Percentiles rank a stretch among this genome's conserved stretches.
Evolutionary conservation across 2,888 invertebrate species (phyloP).

Genomic region (Hirudinaria manillensis): DNA sequence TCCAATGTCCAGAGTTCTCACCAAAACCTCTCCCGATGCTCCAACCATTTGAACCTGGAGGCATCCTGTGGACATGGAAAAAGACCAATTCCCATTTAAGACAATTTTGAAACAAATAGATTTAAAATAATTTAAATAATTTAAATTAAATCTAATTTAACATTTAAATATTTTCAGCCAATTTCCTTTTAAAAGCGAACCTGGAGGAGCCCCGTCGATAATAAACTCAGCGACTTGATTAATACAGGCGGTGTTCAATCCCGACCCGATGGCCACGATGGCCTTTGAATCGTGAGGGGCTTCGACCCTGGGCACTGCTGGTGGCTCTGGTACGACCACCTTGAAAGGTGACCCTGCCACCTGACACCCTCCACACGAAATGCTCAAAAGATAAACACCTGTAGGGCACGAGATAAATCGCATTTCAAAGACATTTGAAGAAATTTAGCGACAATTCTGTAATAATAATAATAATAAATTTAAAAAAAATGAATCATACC

Average conservation of each 20-base stretch:
- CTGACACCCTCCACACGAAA: slow-evolving; percentile 80
- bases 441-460: too few relatives aligned
- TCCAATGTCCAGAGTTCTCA: slow-evolving; percentile 1
- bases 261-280: background rate
- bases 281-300: background rate
- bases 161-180: too few relatives aligned
- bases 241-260: background rate
- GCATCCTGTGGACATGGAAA: too few relatives aligned
- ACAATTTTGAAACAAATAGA: too few relatives aligned
- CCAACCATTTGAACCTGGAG: slow-evolving; percentile 5
- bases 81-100: background rate
- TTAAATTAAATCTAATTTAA: too few relatives aligned
- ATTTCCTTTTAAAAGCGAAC: background rate
- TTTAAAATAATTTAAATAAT: too few relatives aligned
- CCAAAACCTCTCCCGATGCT: background rate
- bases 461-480: background rate
- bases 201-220: background rate
- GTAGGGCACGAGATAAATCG: slow-evolving; percentile 42
- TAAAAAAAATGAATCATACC: slow-evolving; percentile 43
- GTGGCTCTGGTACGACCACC: slow-evolving; percentile 46
- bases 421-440: too few relatives aligned
- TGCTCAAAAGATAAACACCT: slow-evolving; percentile 68
- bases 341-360: slow-evolving; percentile 73
- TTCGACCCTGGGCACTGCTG: slow-evolving; percentile 35
- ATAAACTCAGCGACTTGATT: background rate